Conservation (phyloP, 2,797 vertebrate genomes). For the Gila robusta region DNA sequence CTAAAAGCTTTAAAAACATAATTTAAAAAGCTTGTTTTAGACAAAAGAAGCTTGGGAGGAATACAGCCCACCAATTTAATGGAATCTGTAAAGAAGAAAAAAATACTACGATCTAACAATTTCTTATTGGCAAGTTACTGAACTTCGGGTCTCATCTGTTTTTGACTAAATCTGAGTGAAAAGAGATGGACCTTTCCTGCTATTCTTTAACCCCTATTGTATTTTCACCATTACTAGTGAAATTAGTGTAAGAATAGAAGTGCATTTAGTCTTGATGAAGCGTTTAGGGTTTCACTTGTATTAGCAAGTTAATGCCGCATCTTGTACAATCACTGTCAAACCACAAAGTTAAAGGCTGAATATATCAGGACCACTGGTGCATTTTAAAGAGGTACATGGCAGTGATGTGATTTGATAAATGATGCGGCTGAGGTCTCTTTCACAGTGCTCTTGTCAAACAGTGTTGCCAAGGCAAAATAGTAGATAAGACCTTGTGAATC, state of each 20-base stretch:
- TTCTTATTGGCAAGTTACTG: background rate
- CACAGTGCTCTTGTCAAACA: background rate
- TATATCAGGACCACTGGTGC: background rate
- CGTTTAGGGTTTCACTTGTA: background rate
- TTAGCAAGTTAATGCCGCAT: background rate
- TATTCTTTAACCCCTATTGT: background rate
- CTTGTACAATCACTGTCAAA: background rate
- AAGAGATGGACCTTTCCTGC: background rate
- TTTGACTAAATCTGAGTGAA: background rate
- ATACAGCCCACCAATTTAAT: constrained; percentile 2
- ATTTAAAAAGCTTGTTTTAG: background rate
- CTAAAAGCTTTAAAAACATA: background rate
- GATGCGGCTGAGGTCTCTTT: background rate
- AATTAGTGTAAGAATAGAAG: background rate
- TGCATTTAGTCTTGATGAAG: background rate
- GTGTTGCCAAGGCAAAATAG: background rate
- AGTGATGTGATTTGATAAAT: background rate
- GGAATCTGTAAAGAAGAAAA: background rate
- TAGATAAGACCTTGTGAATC: constrained; percentile 19
- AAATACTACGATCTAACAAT: background rate
- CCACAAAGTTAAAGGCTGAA: background rate
- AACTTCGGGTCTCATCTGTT: background rate
- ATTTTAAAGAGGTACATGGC: background rate
- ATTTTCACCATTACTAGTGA: background rate
- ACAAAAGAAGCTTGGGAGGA: constrained; percentile 5